These are phyloP conservation scores for Ficedula albicollis DNA, from an alignment of 2,797 vertebrate species.

Conservation along the genomic window DNA sequence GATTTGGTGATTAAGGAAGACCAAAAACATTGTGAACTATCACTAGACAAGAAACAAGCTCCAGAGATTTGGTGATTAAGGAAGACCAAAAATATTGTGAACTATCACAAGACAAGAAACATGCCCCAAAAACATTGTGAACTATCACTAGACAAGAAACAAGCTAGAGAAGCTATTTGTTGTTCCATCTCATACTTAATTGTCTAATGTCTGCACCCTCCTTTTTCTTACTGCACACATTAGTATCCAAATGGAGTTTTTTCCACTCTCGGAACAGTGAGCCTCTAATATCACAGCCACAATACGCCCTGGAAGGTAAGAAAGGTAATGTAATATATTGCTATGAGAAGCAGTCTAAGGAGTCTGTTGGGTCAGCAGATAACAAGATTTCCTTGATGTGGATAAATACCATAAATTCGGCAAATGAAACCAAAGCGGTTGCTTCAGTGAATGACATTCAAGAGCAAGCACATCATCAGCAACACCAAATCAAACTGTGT, in stretches of 20 bases:
- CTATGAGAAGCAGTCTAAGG: neutral
- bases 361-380: neutral
- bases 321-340: neutral
- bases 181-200: neutral
- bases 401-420: neutral
- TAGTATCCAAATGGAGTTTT: accelerated
- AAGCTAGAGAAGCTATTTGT: accelerated
- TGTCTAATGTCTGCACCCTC: accelerated
- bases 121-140: too few relatives aligned
- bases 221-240: neutral
- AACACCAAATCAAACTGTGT: neutral
- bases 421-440: neutral
- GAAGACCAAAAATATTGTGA: neutral
- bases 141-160: too few relatives aligned
- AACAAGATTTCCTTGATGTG: accelerated
- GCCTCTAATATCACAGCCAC: neutral
- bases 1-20: neutral
- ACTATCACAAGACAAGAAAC: neutral
- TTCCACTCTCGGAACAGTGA: neutral
- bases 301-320: neutral
- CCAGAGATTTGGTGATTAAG: neutral
- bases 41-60: neutral
- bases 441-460: neutral
- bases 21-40: neutral
- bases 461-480: neutral